phyloP scores from a whole-genome alignment of 2,888 invertebrate genomes.

The Boloria selene region DNA sequence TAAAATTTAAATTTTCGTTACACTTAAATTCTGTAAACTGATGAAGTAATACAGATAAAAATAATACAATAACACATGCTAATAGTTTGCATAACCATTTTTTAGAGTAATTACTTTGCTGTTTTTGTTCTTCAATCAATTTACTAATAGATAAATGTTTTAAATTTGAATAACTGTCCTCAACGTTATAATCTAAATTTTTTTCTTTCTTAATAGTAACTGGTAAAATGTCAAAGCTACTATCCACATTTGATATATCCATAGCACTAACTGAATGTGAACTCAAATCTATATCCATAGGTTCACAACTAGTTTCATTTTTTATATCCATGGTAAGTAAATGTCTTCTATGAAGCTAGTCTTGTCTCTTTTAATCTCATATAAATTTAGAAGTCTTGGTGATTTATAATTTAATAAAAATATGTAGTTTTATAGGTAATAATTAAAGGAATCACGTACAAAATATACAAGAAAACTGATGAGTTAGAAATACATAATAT shows the following conservation, averaged over 20 bases:
- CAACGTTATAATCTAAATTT: slow-evolving; percentile 37
- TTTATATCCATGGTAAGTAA: slow-evolving; percentile 25
- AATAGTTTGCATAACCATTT: background rate
- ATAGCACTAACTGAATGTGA: slow-evolving; percentile 57
- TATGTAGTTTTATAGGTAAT: too few species aligned
- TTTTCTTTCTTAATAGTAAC: slow-evolving; percentile 21
- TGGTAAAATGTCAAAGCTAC: slow-evolving; percentile 13
- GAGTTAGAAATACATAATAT: too few species aligned
- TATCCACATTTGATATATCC: slow-evolving; percentile 59
- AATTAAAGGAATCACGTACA: too few species aligned
- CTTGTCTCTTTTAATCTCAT: background rate
- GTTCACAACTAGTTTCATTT: slow-evolving; percentile 57
- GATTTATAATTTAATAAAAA: too few species aligned
- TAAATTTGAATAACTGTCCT: slow-evolving; percentile 21
- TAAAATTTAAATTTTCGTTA: slow-evolving; percentile 51
- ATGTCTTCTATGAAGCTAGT: background rate
- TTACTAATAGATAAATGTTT: slow-evolving; percentile 21
- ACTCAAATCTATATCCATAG: slow-evolving; percentile 74
- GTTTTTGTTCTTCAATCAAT: slow-evolving; percentile 8
- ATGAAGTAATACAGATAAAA: slow-evolving; percentile 51
- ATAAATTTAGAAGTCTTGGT: background rate
- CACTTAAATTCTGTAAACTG: slow-evolving; percentile 56
- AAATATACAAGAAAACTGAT: too few species aligned
- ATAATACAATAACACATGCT: slow-evolving; percentile 40
- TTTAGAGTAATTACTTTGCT: slow-evolving; percentile 2